Evolutionary conservation across 2,113 vertebrate genomes (phyloP).

Genomic region (Neodontobutis hainanensis): DNA sequence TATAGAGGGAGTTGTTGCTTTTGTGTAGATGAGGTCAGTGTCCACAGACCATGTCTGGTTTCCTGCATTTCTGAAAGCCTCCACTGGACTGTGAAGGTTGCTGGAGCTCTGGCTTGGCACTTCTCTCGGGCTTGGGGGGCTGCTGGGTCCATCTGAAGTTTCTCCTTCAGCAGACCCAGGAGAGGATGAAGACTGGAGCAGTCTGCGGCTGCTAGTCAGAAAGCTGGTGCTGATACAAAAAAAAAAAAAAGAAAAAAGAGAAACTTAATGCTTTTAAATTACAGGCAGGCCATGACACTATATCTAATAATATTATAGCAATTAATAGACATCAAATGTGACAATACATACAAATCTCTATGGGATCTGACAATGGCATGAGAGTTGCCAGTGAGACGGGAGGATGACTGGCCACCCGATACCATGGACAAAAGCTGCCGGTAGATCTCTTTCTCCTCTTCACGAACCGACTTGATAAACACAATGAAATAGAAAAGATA

Average conservation of each 20-base stretch:
- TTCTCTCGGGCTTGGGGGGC: slow-evolving; percentile 62
- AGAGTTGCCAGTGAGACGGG: slow-evolving; percentile 68
- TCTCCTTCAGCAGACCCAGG: slow-evolving; percentile 58
- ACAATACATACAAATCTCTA: slow-evolving; percentile 78
- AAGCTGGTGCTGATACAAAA: slow-evolving; percentile 75
- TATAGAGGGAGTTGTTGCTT: slow-evolving; percentile 35
- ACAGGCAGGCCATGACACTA: too few relatives aligned
- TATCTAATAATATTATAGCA: too few relatives aligned
- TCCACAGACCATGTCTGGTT: slow-evolving; percentile 61
- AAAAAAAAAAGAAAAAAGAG: too few relatives aligned
- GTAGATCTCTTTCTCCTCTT: slow-evolving; percentile 93
- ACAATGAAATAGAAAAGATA: background rate
- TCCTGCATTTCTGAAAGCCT: slow-evolving; percentile 54
- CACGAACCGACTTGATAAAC: slow-evolving; percentile 82
- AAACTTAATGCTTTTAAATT: background rate
- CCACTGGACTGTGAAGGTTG: slow-evolving; percentile 72
- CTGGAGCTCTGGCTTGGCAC: slow-evolving; percentile 74
- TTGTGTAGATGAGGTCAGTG: slow-evolving; percentile 45
- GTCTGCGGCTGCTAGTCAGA: slow-evolving; percentile 70
- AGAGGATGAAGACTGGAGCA: slow-evolving; percentile 66
- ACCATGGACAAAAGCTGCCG: slow-evolving; percentile 90
- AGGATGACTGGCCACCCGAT: slow-evolving; percentile 78
- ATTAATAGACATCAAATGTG: background rate
- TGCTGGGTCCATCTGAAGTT: slow-evolving; percentile 68
- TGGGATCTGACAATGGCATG: slow-evolving; percentile 73